These are phyloP conservation scores for Micronycteris hirsuta DNA, from an alignment of 2,113 vertebrate genomes.

Conservation along the genomic window DNA sequence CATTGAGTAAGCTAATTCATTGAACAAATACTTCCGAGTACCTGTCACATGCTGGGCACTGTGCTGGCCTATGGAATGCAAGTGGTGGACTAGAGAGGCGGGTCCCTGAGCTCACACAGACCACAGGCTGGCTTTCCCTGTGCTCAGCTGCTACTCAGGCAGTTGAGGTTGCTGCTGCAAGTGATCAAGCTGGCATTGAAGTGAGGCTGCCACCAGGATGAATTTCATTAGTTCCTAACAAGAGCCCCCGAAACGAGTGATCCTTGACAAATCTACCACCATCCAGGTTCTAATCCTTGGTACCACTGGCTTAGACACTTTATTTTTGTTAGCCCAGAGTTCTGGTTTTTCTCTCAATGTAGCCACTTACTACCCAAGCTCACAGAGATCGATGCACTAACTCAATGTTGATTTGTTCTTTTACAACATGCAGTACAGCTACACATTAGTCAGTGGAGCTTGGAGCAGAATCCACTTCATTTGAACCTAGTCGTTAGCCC, in stretches of 20 bases:
- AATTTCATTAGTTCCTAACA: not conserved
- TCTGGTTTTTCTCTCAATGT: not conserved
- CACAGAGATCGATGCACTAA: not conserved
- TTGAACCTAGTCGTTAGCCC: not conserved
- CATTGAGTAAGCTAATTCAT: not conserved
- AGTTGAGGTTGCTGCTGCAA: not conserved
- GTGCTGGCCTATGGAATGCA: not conserved
- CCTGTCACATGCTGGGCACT: not conserved
- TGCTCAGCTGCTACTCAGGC: not conserved
- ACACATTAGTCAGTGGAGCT: not conserved
- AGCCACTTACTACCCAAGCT: not conserved
- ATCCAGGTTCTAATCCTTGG: not conserved
- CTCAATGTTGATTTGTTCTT: not conserved
- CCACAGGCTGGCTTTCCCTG: not conserved
- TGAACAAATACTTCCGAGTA: not conserved
- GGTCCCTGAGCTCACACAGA: not conserved
- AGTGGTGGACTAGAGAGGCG: not conserved
- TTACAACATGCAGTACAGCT: not conserved
- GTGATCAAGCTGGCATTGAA: not conserved
- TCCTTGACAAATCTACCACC: not conserved
- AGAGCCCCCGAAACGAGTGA: not conserved
- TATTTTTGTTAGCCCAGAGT: constrained; percentile 30
- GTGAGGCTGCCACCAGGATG: not conserved
- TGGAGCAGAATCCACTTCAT: not conserved
- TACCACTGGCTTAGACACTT: not conserved